A percentile compares a stretch with the other conserved stretches of the same genome.
phyloP scores from a whole-genome alignment of 2,797 vertebrate genomes.

The Sardinella longiceps region DNA sequence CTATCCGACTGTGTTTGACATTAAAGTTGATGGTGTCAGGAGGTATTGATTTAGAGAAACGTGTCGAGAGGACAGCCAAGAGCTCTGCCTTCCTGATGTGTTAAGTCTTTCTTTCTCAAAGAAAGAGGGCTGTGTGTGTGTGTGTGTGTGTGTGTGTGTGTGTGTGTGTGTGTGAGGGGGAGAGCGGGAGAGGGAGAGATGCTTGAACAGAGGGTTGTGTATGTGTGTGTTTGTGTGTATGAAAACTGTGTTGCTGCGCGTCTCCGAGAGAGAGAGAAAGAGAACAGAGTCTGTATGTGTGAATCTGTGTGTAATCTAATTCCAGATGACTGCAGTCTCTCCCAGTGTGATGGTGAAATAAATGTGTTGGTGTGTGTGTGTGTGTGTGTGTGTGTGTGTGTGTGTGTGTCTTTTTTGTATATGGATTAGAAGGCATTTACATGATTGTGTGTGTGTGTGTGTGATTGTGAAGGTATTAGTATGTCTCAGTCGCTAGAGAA shows the following conservation, averaged over 20 bases:
- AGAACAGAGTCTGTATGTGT: not conserved
- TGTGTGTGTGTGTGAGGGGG: slow-evolving; percentile 4
- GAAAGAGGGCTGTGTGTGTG: not conserved
- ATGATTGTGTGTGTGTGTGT: not conserved
- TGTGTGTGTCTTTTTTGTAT: not conserved
- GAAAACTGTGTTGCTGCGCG: not conserved
- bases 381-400: not conserved
- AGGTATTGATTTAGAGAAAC: not conserved
- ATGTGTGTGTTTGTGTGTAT: not conserved
- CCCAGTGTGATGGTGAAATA: not conserved
- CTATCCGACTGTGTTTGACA: no score
- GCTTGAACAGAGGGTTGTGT: no score
- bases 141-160: not conserved
- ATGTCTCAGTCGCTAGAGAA: no score
- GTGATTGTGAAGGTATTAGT: not conserved
- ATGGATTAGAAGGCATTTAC: not conserved
- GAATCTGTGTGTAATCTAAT: slow-evolving; percentile 10
- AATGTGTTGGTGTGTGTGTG: not conserved
- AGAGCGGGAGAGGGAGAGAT: no score
- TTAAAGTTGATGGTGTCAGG: not conserved
- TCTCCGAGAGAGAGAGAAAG: not conserved
- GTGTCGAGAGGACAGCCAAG: not conserved
- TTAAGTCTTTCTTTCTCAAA: not conserved
- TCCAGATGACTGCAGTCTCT: not conserved
- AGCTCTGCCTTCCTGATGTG: not conserved